phyloP scores from a whole-genome alignment of 2,888 invertebrate species.

The Chalcis sispes region DNA sequence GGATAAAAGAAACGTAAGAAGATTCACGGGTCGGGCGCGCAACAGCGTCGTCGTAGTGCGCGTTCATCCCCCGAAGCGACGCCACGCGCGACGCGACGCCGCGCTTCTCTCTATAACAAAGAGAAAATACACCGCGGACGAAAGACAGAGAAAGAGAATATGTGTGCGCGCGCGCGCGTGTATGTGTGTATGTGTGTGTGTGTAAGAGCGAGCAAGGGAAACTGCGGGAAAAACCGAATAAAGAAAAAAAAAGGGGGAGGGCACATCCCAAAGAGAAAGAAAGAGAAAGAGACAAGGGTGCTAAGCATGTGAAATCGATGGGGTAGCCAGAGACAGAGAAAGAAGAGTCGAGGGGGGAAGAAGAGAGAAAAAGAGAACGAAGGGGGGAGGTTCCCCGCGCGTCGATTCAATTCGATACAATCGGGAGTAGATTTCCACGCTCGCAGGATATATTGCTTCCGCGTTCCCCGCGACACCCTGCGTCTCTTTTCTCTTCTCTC shows the following conservation, averaged over 20 bases:
- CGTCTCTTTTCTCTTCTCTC: constrained; percentile 25
- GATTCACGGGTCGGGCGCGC: constrained; percentile 43
- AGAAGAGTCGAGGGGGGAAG: constrained; percentile 27
- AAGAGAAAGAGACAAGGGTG: constrained; percentile 57
- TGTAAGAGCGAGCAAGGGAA: constrained; percentile 53
- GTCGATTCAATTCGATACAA: constrained; percentile 69
- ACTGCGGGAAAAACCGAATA: constrained; percentile 25
- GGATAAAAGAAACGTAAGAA: constrained; percentile 52
- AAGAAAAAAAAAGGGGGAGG: neutral
- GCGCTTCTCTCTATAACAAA: constrained; percentile 34
- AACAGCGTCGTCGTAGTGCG: constrained; percentile 11
- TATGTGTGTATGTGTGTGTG: no score
- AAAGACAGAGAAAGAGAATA: constrained; percentile 36
- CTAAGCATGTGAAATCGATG: constrained; percentile 60
- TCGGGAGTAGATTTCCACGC: constrained; percentile 68
- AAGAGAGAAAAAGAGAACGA: neutral
- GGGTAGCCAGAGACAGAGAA: constrained; percentile 45
- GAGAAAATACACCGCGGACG: constrained; percentile 49
- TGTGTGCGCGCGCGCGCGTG: constrained; percentile 46
- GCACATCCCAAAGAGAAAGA: neutral
- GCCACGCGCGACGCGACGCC: constrained; percentile 28
- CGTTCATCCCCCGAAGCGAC: constrained; percentile 21
- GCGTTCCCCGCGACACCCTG: constrained; percentile 49
- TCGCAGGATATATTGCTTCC: constrained; percentile 65
- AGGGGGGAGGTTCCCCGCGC: constrained; percentile 57